These are phyloP conservation scores for Hipposideros armiger DNA, from an alignment of 2,113 vertebrate species.

Conservation along the genomic window DNA sequence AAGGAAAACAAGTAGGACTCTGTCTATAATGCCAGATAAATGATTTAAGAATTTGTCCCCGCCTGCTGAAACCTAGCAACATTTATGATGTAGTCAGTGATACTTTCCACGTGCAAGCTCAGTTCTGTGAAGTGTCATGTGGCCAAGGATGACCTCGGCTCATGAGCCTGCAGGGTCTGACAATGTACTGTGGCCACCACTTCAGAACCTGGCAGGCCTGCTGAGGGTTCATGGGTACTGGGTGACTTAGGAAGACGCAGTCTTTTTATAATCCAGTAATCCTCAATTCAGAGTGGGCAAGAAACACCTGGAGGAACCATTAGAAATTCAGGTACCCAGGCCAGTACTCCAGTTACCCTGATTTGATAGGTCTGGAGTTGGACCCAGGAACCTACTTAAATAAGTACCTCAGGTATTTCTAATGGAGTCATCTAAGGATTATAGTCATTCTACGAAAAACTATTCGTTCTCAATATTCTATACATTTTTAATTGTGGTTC, in stretches of 20 bases:
- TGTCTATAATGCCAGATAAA: not conserved
- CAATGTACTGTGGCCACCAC: rapidly evolving
- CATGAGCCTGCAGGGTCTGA: not conserved
- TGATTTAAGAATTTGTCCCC: not conserved
- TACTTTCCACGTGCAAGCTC: rapidly evolving
- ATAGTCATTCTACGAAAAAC: not conserved
- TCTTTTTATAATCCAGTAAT: not conserved
- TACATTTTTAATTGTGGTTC: not conserved
- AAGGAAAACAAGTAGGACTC: not conserved
- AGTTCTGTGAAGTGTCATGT: not conserved
- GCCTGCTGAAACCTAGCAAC: not conserved
- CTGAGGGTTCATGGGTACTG: not conserved
- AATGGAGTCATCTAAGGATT: not conserved
- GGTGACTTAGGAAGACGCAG: not conserved
- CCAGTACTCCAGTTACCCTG: not conserved
- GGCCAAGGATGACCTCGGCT: not conserved
- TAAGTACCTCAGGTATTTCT: not conserved
- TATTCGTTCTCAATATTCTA: not conserved
- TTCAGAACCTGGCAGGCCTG: not conserved
- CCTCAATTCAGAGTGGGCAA: not conserved
- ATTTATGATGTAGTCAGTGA: not conserved
- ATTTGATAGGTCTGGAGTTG: not conserved
- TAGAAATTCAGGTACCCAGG: not conserved
- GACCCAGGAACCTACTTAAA: not conserved
- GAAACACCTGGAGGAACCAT: not conserved